Base-by-base conservation (phyloP, 2,888 invertebrate genomes). In the Pheosia tremula region DNA sequence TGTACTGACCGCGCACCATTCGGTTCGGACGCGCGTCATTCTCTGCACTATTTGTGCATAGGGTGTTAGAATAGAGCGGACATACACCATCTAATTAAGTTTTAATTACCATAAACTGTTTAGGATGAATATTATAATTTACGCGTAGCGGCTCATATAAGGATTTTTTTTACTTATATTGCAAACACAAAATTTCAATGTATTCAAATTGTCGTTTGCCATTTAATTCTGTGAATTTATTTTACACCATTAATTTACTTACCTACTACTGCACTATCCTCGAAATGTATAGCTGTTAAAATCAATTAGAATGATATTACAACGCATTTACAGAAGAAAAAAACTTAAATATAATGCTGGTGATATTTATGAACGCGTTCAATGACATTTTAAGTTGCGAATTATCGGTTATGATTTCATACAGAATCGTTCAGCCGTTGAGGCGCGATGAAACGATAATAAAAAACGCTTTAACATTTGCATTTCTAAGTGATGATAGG, bases 1-100 rank as follows among this genome's bases (percentile, higher is more conserved):
- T 86, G 87, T 88, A 92, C 92, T 93, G 92, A 88, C 89, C 90
- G 89, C 83, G 85, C 82, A 83, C 78, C 82, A 79, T 83, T 87
- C 82, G 86, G 84, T 83, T 87, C 82, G 86, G 84, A 86, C 86
- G 85, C 82, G 79, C 83, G 72, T 83, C 80, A 80, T 68, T 65
- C 79, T 78, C 74, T 86, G 86, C 87, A 87, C 84, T 86, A 82
- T 69, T 74, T 82, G 78, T 87, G 86, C 87, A 89, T 81, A 78
- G 69, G 71, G 76, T 83, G 86, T 85, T 88, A 84, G 88, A 84
- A 81, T 86, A 85, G 79, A 78, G 77, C 82, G 91, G 92, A 90
- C 82, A 80, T 77, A 77, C 39, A 37, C 24, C 2, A 24, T 50
- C 53, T 45, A 58, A 36, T 58, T 63, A 50, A 56, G 50, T 59